phyloP scores from a whole-genome alignment of 2,888 invertebrate genomes.

The Ferdinandea cuprea region DNA sequence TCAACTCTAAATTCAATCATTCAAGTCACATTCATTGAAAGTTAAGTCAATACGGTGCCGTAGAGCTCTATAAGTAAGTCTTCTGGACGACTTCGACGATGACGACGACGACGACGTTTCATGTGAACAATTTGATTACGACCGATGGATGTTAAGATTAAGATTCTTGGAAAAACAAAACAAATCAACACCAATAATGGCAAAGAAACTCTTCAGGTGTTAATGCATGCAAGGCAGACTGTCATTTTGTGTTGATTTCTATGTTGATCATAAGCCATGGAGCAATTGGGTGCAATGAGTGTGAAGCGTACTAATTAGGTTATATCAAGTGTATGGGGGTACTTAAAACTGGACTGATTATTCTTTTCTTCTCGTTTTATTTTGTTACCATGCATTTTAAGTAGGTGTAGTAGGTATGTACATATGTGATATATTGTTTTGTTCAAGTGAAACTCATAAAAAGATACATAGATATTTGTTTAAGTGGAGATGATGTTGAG shows the following conservation, averaged over 20 bases:
- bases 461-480: no score
- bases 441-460: conserved; percentile 12
- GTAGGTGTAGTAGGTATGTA: no score
- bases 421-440: background rate
- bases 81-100: no score
- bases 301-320: conserved; percentile 62
- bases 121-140: conserved; percentile 34
- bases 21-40: conserved; percentile 27
- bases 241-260: conserved; percentile 32
- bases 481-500: background rate
- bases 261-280: conserved; percentile 30
- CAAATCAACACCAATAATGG: background rate
- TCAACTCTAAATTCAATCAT: conserved; percentile 2
- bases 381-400: conserved; percentile 45
- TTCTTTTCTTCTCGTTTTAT: no score
- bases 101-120: background rate
- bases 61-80: no score
- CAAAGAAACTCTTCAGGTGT: conserved; percentile 25
- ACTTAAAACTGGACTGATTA: conserved; percentile 43
- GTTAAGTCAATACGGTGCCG: background rate
- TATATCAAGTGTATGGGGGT: conserved; percentile 23
- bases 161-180: conserved; percentile 30
- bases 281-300: conserved; percentile 56
- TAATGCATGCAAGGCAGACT: conserved; percentile 47
- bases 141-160: conserved; percentile 40